Evolutionary conservation across 2,888 invertebrate species (phyloP).

Genomic region (Tenthredo scrophulariae): DNA sequence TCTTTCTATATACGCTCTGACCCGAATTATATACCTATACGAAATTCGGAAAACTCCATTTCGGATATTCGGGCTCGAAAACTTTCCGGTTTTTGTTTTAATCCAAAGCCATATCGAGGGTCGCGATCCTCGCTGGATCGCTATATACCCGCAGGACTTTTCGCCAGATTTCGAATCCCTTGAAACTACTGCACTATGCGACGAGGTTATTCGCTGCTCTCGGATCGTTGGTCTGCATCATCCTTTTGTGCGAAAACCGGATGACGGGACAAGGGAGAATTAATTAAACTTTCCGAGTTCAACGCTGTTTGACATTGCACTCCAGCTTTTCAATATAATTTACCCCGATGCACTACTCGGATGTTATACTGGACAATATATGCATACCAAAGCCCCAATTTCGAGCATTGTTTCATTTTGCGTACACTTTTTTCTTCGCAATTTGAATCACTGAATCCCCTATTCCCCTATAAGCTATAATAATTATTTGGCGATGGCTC

Average conservation of each 20-base stretch:
- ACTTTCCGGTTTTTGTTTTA: background rate
- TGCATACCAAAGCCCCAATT: background rate
- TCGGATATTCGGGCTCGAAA: background rate
- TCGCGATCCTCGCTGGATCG: background rate
- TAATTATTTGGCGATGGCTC: no score
- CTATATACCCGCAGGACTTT: background rate
- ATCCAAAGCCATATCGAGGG: conserved; percentile 7
- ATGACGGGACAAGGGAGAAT: conserved; percentile 34
- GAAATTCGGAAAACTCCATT: background rate
- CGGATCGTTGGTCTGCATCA: background rate
- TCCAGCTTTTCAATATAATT: conserved; percentile 39
- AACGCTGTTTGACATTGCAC: conserved; percentile 38
- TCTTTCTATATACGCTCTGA: background rate
- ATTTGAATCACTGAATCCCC: no score
- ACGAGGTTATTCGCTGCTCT: background rate
- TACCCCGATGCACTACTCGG: background rate
- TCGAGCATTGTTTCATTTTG: background rate
- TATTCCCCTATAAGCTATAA: no score
- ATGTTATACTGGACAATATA: background rate
- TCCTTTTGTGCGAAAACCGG: conserved; percentile 17
- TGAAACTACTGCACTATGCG: background rate
- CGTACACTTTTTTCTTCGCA: no score
- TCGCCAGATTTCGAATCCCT: conserved; percentile 3
- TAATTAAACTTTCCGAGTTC: conserved; percentile 52
- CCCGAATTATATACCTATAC: background rate